Conservation (phyloP, 1,140 invertebrate genomes). For the Mycetomoellerius zeteki region DNA sequence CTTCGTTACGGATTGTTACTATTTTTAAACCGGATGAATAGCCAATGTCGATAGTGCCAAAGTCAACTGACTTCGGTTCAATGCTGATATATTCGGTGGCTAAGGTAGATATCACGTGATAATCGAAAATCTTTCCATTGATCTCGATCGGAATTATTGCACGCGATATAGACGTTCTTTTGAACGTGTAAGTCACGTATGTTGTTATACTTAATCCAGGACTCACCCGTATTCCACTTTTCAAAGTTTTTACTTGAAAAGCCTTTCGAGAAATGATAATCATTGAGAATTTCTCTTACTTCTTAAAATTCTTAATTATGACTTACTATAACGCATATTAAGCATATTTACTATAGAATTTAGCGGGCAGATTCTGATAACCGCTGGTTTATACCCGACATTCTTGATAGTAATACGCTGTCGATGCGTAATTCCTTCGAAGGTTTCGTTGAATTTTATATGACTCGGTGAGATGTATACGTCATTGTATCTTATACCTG, state of each 20-base stretch:
- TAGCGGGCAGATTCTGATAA: conserved; percentile 71
- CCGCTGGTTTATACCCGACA: conserved; percentile 69
- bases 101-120: conserved; percentile 69
- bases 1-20: conserved; percentile 76
- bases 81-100: conserved; percentile 58
- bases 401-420: conserved; percentile 75
- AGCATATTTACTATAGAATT: conserved; percentile 75
- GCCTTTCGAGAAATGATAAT: conserved; percentile 67
- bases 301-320: not conserved
- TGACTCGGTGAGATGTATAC: conserved; percentile 75
- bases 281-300: not conserved
- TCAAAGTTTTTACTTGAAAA: conserved; percentile 73
- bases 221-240: conserved; percentile 69
- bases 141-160: conserved; percentile 81
- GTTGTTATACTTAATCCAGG: conserved; percentile 78
- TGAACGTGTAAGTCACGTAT: conserved; percentile 76
- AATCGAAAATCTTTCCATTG: conserved; percentile 75
- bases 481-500: conserved; percentile 57
- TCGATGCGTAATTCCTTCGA: conserved; percentile 74
- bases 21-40: conserved; percentile 69
- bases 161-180: conserved; percentile 65
- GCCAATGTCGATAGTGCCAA: conserved; percentile 79
- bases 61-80: conserved; percentile 76
- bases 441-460: conserved; percentile 77
- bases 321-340: not conserved